Evolutionary conservation across 1,140 invertebrate species (phyloP), one percentile per base, ranked within the genome.

Genomic region (Heliconius melpomene): DNA sequence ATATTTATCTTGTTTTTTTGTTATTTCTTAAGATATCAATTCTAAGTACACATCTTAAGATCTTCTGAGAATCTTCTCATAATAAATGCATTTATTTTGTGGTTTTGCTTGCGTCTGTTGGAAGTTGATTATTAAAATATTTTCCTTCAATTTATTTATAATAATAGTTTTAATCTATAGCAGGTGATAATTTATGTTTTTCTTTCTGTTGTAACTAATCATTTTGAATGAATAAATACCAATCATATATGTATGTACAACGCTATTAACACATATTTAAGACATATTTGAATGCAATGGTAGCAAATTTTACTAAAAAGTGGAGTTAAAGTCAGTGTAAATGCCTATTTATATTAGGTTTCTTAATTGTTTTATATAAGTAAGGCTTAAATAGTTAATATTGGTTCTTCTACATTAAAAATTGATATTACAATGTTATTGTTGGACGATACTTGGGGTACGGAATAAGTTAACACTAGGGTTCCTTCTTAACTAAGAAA

Each of bases 71-170:
- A 66, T 26, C 23, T 66, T 66, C 60, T 66, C 26, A 6, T 66
- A 66, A 29, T 66, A 29, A 66, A 66, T 66, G 60, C 13, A 66
- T 66, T 16, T 29, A 66, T 29, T 66, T 66, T 66, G 60, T 66
- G 60, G 60, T 66, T 52, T 66, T 66, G 26, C 26, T 66, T 29
- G 60, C 60, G 60, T 66, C 60, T 66, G 13, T 66, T 66, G 54
- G 60, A 66, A 16, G 60, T 66, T 7, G 11, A 66, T 66, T 66
- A 66, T 26, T 66, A 66, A 26, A 66, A 29, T 26, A 29, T 66
- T 66, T 66, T 66, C 60, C 60, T 66, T 66, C 23, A 66, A 66
- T 66, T 66, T 26, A 66, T 66, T 66, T 66, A 26, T 66, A 16
- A 66, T 66, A 66, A 66, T 66, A 29, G 60, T 26, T 66, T 66